These are phyloP conservation scores for Dryobota labecula DNA, from an alignment of 2,888 invertebrate species.

Conservation along the genomic window DNA sequence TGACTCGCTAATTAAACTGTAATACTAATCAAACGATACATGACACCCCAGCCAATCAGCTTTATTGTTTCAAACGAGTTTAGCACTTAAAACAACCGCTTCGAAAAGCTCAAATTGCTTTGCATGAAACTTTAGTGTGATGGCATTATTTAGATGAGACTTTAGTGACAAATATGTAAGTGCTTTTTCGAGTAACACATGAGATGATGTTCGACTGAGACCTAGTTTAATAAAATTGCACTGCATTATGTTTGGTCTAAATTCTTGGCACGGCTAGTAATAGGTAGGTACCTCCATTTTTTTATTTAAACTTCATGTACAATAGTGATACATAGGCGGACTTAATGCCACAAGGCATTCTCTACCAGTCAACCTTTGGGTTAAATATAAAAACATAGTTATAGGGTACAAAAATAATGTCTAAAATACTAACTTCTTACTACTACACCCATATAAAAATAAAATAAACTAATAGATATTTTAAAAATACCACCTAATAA, in stretches of 20 bases:
- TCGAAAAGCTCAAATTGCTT: slow-evolving; percentile 34
- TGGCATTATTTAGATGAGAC: slow-evolving; percentile 39
- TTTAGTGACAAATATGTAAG: slow-evolving; percentile 37
- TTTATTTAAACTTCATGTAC: too few relatives aligned
- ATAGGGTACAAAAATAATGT: too few relatives aligned
- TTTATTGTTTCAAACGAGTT: slow-evolving; percentile 14
- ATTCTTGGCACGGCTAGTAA: neutral
- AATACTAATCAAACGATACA: slow-evolving; percentile 59
- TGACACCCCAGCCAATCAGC: slow-evolving; percentile 54
- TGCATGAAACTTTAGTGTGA: slow-evolving; percentile 32
- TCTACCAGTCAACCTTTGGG: too few relatives aligned
- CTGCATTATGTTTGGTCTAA: neutral
- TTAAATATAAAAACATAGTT: too few relatives aligned
- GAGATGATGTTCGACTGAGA: slow-evolving; percentile 6
- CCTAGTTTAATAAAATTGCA: neutral
- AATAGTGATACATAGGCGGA: too few relatives aligned
- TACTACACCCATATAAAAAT: too few relatives aligned
- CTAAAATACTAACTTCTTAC: too few relatives aligned
- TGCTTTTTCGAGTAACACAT: slow-evolving; percentile 31
- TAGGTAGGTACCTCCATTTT: neutral
- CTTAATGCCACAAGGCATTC: too few relatives aligned
- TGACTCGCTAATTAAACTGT: slow-evolving; percentile 57
- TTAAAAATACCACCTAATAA: too few relatives aligned
- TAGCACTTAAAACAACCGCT: neutral
- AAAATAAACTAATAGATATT: too few relatives aligned